These are phyloP conservation scores for Nymphalis c-album DNA, from an alignment of 2,888 invertebrate species.

Conservation along the genomic window DNA sequence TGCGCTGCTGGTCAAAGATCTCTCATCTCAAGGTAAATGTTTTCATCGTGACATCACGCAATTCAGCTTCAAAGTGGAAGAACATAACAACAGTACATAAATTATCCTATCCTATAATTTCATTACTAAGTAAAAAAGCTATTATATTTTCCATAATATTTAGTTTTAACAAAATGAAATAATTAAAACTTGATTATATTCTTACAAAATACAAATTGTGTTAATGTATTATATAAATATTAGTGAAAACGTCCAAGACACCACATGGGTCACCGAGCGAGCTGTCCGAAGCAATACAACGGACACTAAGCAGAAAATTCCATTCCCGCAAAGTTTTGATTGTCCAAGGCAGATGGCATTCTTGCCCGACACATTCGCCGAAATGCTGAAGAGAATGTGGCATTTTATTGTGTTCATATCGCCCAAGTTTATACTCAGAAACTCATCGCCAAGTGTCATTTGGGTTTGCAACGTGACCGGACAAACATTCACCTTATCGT, in stretches of 20 bases:
- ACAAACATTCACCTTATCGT: constrained; percentile 33
- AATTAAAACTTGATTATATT: neutral
- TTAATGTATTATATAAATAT: constrained; percentile 22
- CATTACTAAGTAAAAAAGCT: too few species aligned
- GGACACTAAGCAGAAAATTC: constrained; percentile 79
- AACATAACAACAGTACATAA: too few species aligned
- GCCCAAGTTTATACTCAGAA: constrained; percentile 61
- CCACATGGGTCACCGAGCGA: constrained; percentile 39
- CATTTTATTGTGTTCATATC: constrained; percentile 76
- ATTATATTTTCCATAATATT: too few species aligned
- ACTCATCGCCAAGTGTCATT: constrained; percentile 66
- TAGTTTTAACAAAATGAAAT: neutral
- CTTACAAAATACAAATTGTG: constrained; percentile 1
- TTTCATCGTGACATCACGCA: too few species aligned
- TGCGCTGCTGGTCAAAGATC: too few species aligned
- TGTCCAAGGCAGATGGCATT: constrained; percentile 80
- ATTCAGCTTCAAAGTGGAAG: too few species aligned
- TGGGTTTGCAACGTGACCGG: constrained; percentile 40
- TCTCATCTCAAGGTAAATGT: too few species aligned
- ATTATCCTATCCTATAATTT: too few species aligned
- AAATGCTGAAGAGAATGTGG: constrained; percentile 63
- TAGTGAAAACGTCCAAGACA: constrained; percentile 49
- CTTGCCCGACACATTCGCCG: constrained; percentile 72
- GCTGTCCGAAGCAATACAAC: constrained; percentile 66
- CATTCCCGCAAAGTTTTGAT: constrained; percentile 79